Percentiles rank a stretch among this genome's conserved stretches.
Conservation (phyloP, 2,888 invertebrate genomes). For the Scelioninae gen. 1 region DNA sequence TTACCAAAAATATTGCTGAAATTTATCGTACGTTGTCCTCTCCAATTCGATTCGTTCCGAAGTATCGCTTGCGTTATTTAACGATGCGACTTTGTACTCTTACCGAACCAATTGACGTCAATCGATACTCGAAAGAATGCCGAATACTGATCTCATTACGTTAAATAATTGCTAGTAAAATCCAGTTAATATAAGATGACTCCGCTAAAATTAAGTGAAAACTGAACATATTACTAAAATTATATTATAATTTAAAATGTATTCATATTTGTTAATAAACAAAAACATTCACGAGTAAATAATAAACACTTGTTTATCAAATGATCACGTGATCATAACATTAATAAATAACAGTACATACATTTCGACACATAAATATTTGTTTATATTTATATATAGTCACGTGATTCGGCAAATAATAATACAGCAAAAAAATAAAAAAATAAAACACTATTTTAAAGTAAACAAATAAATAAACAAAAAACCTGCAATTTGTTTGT, state of each 20-base stretch:
- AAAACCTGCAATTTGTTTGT: too few relatives aligned
- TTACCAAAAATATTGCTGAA: constrained; percentile 77
- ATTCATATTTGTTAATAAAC: too few relatives aligned
- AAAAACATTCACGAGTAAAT: too few relatives aligned
- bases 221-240: background rate
- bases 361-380: too few relatives aligned
- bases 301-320: too few relatives aligned
- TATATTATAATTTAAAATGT: background rate
- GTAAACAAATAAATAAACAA: too few relatives aligned
- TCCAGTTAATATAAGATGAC: constrained; percentile 36
- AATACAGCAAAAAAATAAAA: too few relatives aligned
- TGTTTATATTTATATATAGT: too few relatives aligned
- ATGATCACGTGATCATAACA: too few relatives aligned
- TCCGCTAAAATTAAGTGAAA: background rate
- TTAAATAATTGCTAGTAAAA: constrained; percentile 32
- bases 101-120: constrained; percentile 63
- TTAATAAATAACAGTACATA: too few relatives aligned
- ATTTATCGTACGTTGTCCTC: constrained; percentile 75
- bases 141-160: constrained; percentile 51
- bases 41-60: constrained; percentile 71
- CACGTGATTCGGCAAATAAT: too few relatives aligned
- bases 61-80: constrained; percentile 70
- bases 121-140: constrained; percentile 61
- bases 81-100: constrained; percentile 60
- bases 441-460: too few relatives aligned